phyloP scores from a whole-genome alignment of 2,888 invertebrate species.

The Germaria angustata region DNA sequence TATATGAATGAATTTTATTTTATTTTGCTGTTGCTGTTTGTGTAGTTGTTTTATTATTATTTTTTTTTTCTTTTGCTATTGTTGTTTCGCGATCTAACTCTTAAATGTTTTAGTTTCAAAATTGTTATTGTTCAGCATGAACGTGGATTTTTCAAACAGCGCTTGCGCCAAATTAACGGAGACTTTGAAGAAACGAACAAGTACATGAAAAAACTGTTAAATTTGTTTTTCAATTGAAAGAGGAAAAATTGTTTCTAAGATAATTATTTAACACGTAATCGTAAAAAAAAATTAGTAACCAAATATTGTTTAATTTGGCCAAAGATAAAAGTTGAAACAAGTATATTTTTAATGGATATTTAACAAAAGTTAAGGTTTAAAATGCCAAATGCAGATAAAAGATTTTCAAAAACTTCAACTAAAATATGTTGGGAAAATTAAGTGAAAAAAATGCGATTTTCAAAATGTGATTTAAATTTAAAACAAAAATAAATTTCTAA shows the following conservation, averaged over 20 bases:
- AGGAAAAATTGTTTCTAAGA: not conserved
- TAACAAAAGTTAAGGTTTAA: not conserved
- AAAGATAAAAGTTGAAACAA: slow-evolving; percentile 27
- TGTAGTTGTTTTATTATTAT: not conserved
- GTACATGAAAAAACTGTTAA: slow-evolving; percentile 39
- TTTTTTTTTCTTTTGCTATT: slow-evolving; percentile 5
- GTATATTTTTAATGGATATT: not conserved
- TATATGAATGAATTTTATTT: slow-evolving; percentile 50
- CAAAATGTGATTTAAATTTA: not conserved
- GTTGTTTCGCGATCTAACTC: slow-evolving; percentile 24
- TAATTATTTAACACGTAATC: slow-evolving; percentile 28
- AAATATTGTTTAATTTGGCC: slow-evolving; percentile 25
- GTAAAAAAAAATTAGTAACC: slow-evolving; percentile 16
- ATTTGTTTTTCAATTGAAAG: slow-evolving; percentile 38
- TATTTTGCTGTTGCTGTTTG: not conserved
- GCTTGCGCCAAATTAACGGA: slow-evolving; percentile 57
- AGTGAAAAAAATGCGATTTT: not conserved
- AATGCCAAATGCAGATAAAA: not conserved
- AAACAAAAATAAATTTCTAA: too few species aligned
- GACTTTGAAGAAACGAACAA: slow-evolving; percentile 1
- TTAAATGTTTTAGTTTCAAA: slow-evolving; percentile 46
- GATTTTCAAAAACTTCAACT: too few species aligned
- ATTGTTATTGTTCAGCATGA: slow-evolving; percentile 58
- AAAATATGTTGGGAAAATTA: not conserved
- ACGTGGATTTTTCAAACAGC: slow-evolving; percentile 44